A percentile compares a stretch with the other conserved stretches of the same genome.
phyloP scores from a whole-genome alignment of 2,888 invertebrate genomes.

The Timema podura region DNA sequence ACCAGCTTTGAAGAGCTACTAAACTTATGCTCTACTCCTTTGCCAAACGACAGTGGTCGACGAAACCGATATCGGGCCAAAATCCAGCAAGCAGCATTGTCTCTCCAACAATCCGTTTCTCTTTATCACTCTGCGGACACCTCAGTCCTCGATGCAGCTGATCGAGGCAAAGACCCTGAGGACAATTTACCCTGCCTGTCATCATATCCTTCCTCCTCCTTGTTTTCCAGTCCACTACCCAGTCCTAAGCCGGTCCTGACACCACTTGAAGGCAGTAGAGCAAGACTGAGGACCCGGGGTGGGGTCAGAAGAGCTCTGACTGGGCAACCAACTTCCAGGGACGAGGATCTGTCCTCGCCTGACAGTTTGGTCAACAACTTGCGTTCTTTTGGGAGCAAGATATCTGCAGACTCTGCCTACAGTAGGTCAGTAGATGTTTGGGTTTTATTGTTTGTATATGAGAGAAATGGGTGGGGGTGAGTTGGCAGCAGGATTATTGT shows the following conservation, averaged over 20 bases:
- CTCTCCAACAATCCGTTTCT: conserved; percentile 28
- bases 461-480: too few relatives aligned
- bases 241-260: neutral
- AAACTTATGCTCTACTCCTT: neutral
- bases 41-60: neutral
- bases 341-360: neutral
- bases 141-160: neutral
- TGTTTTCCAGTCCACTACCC: conserved; percentile 23
- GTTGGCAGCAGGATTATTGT: too few relatives aligned
- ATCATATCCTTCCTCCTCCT: conserved; percentile 16
- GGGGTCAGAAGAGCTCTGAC: too few relatives aligned
- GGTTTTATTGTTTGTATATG: too few relatives aligned
- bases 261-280: too few relatives aligned
- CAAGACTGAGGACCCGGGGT: too few relatives aligned
- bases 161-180: conserved; percentile 18
- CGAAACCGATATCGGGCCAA: conserved; percentile 23
- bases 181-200: conserved; percentile 18
- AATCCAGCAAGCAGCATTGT: conserved; percentile 27
- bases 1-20: neutral
- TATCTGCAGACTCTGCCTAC: conserved; percentile 71
- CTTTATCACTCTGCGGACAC: conserved; percentile 21
- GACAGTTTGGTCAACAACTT: neutral
- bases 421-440: conserved; percentile 66
- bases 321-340: neutral
- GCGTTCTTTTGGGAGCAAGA: conserved; percentile 39